These are phyloP conservation scores for Sciurus niger DNA, from an alignment of 2,113 vertebrate species.

Conservation along the genomic window DNA sequence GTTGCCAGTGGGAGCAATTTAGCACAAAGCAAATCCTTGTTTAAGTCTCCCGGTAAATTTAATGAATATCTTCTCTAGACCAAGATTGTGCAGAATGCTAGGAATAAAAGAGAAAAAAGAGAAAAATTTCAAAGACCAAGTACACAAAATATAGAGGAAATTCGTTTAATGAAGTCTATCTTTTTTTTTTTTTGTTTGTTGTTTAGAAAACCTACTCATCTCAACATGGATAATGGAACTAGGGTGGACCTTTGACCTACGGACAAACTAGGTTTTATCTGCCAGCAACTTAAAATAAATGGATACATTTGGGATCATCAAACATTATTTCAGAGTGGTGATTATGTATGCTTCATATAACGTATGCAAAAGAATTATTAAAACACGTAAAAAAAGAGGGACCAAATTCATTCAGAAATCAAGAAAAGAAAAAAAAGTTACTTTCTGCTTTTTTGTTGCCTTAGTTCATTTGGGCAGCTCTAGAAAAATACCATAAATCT, in stretches of 20 bases:
- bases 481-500: neutral
- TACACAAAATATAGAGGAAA: neutral
- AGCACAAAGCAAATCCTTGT: neutral
- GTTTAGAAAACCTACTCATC: neutral
- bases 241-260: neutral
- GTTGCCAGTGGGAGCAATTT: slow-evolving; percentile 5
- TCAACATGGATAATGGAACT: neutral
- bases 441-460: neutral
- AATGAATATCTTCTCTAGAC: neutral
- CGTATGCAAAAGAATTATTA: neutral
- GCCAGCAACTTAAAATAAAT: neutral
- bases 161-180: neutral
- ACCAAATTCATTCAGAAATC: neutral
- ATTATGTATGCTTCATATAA: neutral
- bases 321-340: neutral
- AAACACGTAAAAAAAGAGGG: neutral
- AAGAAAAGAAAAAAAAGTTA: neutral
- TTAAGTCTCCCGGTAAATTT: neutral
- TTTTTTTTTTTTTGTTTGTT: slow-evolving; percentile 15
- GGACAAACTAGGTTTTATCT: neutral
- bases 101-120: neutral
- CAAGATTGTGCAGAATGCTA: neutral
- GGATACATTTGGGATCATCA: neutral
- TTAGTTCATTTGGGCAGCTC: neutral
- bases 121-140: neutral